phyloP scores from a whole-genome alignment of 2,797 vertebrate genomes.

The Cheirogaleus major region DNA sequence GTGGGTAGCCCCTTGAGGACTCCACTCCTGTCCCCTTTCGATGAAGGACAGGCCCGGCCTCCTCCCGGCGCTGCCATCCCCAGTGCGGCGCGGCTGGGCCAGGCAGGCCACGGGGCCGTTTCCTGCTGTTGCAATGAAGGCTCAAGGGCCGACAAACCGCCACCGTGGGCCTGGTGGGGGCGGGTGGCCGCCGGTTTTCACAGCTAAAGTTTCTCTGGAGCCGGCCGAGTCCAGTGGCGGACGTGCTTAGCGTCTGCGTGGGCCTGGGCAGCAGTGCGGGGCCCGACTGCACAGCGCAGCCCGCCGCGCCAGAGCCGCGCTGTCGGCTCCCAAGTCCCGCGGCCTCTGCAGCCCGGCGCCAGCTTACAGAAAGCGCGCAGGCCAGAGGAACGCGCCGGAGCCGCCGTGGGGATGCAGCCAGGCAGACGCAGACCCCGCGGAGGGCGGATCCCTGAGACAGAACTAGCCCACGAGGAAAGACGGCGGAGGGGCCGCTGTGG shows the following conservation, averaged over 20 bases:
- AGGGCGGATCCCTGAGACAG: neutral
- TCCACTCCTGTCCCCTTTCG: no score
- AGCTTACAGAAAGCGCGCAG: neutral
- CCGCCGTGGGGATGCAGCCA: neutral
- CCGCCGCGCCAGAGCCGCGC: neutral
- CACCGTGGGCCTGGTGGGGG: neutral
- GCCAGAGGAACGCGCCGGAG: neutral
- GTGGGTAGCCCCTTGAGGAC: neutral
- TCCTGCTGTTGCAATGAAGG: neutral
- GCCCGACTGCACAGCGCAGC: no score
- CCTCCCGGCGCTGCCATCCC: neutral
- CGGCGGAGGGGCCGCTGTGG: neutral
- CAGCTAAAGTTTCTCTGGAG: neutral
- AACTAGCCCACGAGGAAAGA: accelerated
- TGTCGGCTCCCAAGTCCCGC: neutral
- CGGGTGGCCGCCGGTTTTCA: neutral
- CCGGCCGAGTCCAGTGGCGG: neutral
- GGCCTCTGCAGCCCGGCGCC: neutral
- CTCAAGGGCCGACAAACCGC: neutral
- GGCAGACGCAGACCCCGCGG: accelerated
- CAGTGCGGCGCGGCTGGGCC: neutral
- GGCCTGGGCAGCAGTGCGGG: neutral
- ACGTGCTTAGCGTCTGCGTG: neutral
- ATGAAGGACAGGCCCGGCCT: neutral
- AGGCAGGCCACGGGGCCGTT: neutral